Evolutionary conservation across 2,113 vertebrate genomes (phyloP).

Genomic region (Ciconia boyciana): DNA sequence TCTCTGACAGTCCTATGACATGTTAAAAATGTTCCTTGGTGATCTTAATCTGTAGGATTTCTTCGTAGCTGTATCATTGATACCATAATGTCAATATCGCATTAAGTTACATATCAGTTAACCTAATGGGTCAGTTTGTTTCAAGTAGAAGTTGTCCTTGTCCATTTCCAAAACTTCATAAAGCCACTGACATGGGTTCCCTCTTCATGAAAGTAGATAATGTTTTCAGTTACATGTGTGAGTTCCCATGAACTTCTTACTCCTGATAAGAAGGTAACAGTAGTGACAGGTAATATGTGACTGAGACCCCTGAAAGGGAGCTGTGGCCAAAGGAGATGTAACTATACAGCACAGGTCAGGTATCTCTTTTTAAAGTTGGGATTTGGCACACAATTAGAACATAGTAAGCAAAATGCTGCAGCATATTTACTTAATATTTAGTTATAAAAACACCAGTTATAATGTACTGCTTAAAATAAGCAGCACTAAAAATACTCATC

Average conservation of each 20-base stretch:
- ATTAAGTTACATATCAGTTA: neutral
- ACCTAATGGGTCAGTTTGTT: neutral
- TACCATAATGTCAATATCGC: neutral
- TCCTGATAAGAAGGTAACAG: neutral
- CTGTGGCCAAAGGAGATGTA: neutral
- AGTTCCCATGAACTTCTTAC: neutral
- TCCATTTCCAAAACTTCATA: neutral
- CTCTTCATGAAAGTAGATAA: neutral
- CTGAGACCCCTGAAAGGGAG: neutral
- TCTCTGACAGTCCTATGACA: neutral
- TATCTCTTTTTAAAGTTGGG: neutral
- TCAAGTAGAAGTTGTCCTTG: neutral
- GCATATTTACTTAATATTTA: neutral
- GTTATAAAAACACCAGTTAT: neutral
- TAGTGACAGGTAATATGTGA: neutral
- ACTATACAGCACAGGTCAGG: neutral
- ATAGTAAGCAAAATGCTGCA: neutral
- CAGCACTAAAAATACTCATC: neutral
- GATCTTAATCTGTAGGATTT: neutral
- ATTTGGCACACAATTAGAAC: neutral
- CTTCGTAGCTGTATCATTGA: fast-evolving
- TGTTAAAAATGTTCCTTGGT: neutral
- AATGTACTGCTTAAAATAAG: neutral
- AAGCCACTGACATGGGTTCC: neutral
- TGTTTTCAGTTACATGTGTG: neutral